A percentile compares a stretch with the other conserved stretches of the same genome.
Conservation (phyloP, 2,888 invertebrate genomes). For the Branchellion lobata region DNA sequence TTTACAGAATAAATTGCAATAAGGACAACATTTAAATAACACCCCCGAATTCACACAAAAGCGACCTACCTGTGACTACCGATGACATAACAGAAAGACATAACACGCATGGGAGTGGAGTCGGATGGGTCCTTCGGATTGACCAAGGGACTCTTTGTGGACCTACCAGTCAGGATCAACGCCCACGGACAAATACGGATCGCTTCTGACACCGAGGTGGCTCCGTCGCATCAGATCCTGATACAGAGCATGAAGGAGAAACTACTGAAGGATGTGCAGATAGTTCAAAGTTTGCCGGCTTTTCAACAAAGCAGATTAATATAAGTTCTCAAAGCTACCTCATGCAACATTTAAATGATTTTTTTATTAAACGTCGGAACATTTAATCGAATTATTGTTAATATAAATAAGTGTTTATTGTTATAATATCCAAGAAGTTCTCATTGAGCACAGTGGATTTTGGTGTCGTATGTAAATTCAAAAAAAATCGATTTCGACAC, state of each 20-base stretch:
- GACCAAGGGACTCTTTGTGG: constrained; percentile 37
- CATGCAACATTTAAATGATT: no score
- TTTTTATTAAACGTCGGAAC: no score
- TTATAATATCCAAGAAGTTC: no score
- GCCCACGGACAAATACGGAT: background rate
- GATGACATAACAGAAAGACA: constrained; percentile 38
- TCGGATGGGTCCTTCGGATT: constrained; percentile 44
- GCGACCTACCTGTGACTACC: no score
- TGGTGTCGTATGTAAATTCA: no score
- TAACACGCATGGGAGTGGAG: constrained; percentile 43
- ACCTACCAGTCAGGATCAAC: constrained; percentile 40
- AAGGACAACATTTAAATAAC: background rate
- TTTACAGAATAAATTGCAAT: background rate
- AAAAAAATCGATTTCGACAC: no score
- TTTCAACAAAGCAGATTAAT: no score
- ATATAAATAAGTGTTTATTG: no score
- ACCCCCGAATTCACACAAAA: background rate
- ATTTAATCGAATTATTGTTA: no score
- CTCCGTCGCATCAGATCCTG: constrained; percentile 14
- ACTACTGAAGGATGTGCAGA: constrained; percentile 8
- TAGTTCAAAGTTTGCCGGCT: constrained; percentile 20
- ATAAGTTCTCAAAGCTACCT: no score
- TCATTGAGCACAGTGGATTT: no score
- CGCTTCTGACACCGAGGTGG: constrained; percentile 18
- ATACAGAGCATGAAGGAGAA: constrained; percentile 35